phyloP scores from a whole-genome alignment of 2,888 invertebrate genomes.

The Mermis nigrescens region DNA sequence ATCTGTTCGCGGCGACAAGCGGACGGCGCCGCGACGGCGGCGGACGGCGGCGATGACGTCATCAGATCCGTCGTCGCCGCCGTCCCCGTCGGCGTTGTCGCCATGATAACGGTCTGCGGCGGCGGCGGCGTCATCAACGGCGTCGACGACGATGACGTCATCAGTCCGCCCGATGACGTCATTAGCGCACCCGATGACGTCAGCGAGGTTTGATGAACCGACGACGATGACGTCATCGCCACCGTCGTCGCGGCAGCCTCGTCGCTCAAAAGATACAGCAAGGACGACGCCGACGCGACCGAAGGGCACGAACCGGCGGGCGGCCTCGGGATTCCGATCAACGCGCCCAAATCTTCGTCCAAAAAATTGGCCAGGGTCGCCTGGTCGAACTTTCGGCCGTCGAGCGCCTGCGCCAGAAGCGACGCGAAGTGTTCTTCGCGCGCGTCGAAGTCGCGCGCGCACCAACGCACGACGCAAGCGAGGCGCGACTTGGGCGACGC shows the following conservation, averaged over 20 bases:
- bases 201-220: too few species aligned
- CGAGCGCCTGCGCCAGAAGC: constrained; percentile 31
- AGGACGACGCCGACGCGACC: constrained; percentile 14
- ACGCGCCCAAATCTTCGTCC: neutral
- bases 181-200: too few species aligned
- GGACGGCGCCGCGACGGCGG: too few species aligned
- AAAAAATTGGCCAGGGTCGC: neutral
- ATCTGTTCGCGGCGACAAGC: neutral
- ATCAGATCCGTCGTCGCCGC: too few species aligned
- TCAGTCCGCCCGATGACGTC: too few species aligned
- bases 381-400: neutral
- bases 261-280: constrained; percentile 12
- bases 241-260: neutral
- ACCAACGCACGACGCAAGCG: constrained; percentile 42
- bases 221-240: neutral
- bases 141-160: too few species aligned
- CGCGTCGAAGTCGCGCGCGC: constrained; percentile 36
- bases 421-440: constrained; percentile 42
- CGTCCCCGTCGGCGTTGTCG: too few species aligned
- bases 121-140: too few species aligned
- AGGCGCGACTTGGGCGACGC: constrained; percentile 24
- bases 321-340: constrained; percentile 10
- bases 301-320: constrained; percentile 14
- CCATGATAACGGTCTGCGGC: too few species aligned
- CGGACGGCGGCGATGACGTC: too few species aligned